phyloP scores from a whole-genome alignment of 92 coral and sea anemone genomes.

The Galaxea fascicularis region DNA sequence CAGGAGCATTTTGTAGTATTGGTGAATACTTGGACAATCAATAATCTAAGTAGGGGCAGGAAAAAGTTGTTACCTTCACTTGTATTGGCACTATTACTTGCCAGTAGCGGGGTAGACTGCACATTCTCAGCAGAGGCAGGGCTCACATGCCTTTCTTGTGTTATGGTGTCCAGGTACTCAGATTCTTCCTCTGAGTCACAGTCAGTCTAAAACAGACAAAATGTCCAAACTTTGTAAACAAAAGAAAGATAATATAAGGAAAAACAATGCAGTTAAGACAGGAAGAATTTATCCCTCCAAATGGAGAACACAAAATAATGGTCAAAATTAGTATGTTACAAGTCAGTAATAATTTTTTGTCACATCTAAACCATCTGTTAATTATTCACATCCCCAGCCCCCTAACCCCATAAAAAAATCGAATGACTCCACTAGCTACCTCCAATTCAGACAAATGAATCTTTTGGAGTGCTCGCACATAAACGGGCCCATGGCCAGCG shows the following conservation, averaged over 20 bases:
- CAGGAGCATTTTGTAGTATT: too few species aligned
- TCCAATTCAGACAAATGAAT: background rate
- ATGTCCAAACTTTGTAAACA: background rate
- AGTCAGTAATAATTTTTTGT: background rate
- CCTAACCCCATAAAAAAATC: background rate
- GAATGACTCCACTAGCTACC: background rate
- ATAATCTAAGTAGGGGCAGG: too few species aligned
- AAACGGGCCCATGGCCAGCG: conserved; percentile 34
- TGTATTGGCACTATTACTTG: too few species aligned
- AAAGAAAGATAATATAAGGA: background rate
- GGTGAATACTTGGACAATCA: too few species aligned
- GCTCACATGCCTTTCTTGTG: too few species aligned
- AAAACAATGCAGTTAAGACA: background rate
- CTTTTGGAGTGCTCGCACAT: conserved; percentile 24
- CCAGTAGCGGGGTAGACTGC: too few species aligned
- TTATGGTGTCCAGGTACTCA: background rate
- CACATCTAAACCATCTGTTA: background rate
- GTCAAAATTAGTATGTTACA: background rate
- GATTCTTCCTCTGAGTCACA: background rate
- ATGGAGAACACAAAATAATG: background rate
- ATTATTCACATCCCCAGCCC: background rate
- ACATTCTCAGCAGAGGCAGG: too few species aligned
- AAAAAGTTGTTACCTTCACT: too few species aligned
- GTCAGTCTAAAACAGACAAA: background rate
- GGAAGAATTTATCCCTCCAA: background rate